Percentiles rank a stretch among this genome's conserved stretches.
Conservation (phyloP, 2,888 invertebrate species). For the Eulithis testata region DNA sequence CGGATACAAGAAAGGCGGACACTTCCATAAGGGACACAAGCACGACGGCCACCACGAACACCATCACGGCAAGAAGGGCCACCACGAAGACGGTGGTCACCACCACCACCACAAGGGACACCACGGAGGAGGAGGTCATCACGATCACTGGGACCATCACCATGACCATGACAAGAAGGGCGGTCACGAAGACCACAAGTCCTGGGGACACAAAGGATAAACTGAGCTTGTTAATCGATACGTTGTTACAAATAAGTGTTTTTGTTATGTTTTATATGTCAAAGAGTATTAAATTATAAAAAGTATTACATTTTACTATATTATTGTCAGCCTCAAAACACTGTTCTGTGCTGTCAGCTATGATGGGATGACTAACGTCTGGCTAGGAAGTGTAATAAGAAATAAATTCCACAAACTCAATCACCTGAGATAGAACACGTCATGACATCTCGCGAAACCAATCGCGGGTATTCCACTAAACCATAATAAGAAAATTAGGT, state of each 20-base stretch:
- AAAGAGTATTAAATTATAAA: constrained; percentile 24
- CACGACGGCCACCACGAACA: constrained; percentile 91
- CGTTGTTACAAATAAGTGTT: constrained; percentile 54
- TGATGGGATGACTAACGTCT: too few species aligned
- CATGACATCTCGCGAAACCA: too few species aligned
- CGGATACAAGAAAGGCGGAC: constrained; percentile 91
- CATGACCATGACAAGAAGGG: constrained; percentile 91
- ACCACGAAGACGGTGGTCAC: constrained; percentile 90
- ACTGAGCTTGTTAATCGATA: constrained; percentile 62
- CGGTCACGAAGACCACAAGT: constrained; percentile 90
- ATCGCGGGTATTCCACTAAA: background rate
- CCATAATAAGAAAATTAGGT: background rate
- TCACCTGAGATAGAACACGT: too few species aligned
- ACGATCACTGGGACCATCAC: constrained; percentile 89
- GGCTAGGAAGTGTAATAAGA: too few species aligned
- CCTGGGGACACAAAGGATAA: constrained; percentile 87
- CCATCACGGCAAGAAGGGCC: constrained; percentile 91
- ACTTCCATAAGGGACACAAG: constrained; percentile 91
- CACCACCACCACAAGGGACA: constrained; percentile 91
- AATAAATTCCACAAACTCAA: too few species aligned
- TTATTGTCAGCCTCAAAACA: too few species aligned
- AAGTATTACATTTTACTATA: constrained; percentile 6
- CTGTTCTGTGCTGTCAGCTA: too few species aligned
- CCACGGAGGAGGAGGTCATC: constrained; percentile 90
- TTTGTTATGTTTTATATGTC: constrained; percentile 60